A percentile compares a stretch with the other conserved stretches of the same genome.
These are phyloP conservation scores for silkworm (Bombyx mori) DNA, from an alignment of 1,140 invertebrate genomes.

Conservation along the genomic window ASM3026992v2 NC_085111.1:12029501-12030000, in stretches of 20 bases:
- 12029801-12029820: constrained; percentile 63
- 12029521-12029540: no score
- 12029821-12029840: constrained; percentile 55
- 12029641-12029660: constrained; percentile 71
- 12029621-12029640: constrained; percentile 70
- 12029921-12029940: constrained; percentile 61
- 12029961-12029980: constrained; percentile 19
- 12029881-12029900: constrained; percentile 50
- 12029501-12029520: no score
- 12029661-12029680: constrained; percentile 70
- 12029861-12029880: constrained; percentile 34
- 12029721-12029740: constrained; percentile 59
- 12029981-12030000: constrained; percentile 49
- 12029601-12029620: constrained; percentile 69
- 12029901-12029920: constrained; percentile 66
- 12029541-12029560: neutral
- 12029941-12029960: constrained; percentile 54
- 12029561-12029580: constrained; percentile 9
- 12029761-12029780: constrained; percentile 67
- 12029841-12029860: constrained; percentile 27
- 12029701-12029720: constrained; percentile 64
- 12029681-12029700: constrained; percentile 72
- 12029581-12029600: constrained; percentile 61
- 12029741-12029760: constrained; percentile 64
- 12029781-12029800: constrained; percentile 62